These are phyloP conservation scores for Oryzias curvinotus DNA, from an alignment of 2,113 vertebrate genomes.

Conservation along the genomic window DNA sequence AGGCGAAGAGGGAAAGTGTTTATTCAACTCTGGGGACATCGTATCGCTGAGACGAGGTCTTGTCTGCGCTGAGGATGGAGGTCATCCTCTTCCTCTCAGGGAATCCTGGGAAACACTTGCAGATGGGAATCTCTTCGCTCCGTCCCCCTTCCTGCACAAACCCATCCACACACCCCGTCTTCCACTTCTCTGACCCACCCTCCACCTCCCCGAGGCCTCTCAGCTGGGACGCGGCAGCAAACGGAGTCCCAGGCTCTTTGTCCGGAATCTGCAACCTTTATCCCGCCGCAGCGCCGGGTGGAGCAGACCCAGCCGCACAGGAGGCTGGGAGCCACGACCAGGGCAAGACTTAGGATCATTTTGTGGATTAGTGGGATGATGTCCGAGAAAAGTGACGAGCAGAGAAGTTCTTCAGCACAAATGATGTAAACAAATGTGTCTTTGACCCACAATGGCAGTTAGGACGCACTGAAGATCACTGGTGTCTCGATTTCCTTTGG, in stretches of 20 bases:
- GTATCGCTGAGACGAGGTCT: neutral
- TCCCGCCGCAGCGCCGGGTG: neutral
- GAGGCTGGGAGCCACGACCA: neutral
- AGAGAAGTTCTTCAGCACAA: neutral
- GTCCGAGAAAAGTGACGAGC: neutral
- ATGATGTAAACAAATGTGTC: neutral
- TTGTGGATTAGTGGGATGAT: neutral
- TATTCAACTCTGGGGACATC: conserved; percentile 5
- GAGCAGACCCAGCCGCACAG: neutral
- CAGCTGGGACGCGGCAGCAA: conserved; percentile 16
- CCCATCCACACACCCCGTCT: conserved; percentile 9
- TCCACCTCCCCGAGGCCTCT: conserved; percentile 14
- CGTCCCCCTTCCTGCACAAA: neutral
- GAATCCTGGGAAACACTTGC: conserved; percentile 50
- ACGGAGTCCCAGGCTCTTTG: conserved; percentile 25
- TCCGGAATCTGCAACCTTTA: conserved; percentile 13
- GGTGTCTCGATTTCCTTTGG: too few species aligned
- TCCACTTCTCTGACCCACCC: neutral
- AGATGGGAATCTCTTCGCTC: conserved; percentile 57
- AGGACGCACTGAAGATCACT: too few species aligned
- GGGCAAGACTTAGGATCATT: neutral
- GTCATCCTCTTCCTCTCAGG: conserved; percentile 32
- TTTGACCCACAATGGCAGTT: too few species aligned
- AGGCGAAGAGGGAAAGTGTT: conserved; percentile 26
- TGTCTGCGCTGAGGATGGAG: conserved; percentile 9